Evolutionary conservation across 2,888 invertebrate species (phyloP).

Genomic region (Amphipoea lucens): DNA sequence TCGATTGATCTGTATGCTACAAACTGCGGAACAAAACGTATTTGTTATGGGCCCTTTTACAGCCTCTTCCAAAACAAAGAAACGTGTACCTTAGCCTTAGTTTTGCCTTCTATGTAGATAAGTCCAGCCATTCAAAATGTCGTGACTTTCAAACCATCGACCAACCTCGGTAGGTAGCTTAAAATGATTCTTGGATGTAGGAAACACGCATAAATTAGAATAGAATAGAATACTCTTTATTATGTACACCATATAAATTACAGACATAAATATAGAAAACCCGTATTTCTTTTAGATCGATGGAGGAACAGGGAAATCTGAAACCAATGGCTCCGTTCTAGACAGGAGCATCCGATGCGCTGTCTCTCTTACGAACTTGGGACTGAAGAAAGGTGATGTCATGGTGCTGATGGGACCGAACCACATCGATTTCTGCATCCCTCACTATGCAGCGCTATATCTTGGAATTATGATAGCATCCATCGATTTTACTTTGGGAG

Average conservation of each 20-base stretch:
- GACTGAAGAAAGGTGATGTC: conserved; percentile 82
- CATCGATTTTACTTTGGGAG: conserved; percentile 72
- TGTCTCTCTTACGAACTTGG: conserved; percentile 76
- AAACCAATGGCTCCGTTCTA: conserved; percentile 54
- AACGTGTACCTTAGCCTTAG: neutral
- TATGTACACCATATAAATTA: too few relatives aligned
- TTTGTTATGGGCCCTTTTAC: neutral
- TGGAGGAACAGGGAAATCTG: conserved; percentile 62
- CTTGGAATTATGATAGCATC: conserved; percentile 81
- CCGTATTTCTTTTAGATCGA: conserved; percentile 53
- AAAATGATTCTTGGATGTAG: neutral
- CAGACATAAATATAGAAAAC: too few relatives aligned
- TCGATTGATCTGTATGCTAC: neutral
- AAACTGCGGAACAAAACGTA: neutral
- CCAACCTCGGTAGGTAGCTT: neutral
- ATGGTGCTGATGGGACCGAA: conserved; percentile 85
- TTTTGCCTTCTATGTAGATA: neutral
- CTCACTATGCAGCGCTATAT: conserved; percentile 85
- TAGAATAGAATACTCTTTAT: too few relatives aligned
- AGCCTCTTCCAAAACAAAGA: neutral
- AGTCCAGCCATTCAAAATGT: neutral
- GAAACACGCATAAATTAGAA: neutral
- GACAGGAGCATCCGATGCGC: conserved; percentile 65
- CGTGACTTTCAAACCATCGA: neutral
- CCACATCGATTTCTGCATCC: conserved; percentile 82